Conservation (phyloP, 2,888 invertebrate species). For the Apamea sordens region DNA sequence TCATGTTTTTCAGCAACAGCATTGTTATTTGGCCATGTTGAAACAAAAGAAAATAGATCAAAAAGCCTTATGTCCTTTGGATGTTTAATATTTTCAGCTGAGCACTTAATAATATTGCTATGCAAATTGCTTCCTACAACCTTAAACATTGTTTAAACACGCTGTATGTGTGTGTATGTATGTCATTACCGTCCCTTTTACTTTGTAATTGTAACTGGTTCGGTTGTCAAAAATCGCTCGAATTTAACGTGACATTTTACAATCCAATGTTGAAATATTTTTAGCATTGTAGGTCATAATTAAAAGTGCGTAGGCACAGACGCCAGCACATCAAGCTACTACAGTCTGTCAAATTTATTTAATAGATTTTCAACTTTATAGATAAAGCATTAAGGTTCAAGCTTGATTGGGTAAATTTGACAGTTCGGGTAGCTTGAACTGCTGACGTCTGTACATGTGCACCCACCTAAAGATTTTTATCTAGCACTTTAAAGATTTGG, state of each 20-base stretch:
- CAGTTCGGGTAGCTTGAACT: no score
- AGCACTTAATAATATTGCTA: not conserved
- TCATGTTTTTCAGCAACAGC: not conserved
- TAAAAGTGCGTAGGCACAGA: not conserved
- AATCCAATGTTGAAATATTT: constrained; percentile 46
- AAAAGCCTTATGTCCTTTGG: not conserved
- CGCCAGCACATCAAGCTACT: no score
- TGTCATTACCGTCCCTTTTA: constrained; percentile 64
- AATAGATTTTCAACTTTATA: no score
- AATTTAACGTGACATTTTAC: constrained; percentile 36
- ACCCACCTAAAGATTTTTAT: not conserved
- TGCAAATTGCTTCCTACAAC: constrained; percentile 1
- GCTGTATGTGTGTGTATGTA: constrained; percentile 29
- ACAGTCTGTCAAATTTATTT: no score
- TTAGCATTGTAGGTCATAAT: constrained; percentile 25
- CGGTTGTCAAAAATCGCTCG: constrained; percentile 34
- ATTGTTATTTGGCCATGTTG: not conserved
- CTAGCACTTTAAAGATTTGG: not conserved
- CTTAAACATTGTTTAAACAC: constrained; percentile 5
- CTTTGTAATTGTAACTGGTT: constrained; percentile 46
- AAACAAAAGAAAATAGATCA: not conserved
- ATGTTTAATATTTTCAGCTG: not conserved
- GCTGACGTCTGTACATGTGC: no score
- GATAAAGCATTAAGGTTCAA: no score
- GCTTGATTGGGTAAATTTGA: no score